Percentiles rank a stretch among this genome's conserved stretches.
Evolutionary conservation across 2,888 invertebrate genomes (phyloP).

Genomic region (Cantharis rustica): DNA sequence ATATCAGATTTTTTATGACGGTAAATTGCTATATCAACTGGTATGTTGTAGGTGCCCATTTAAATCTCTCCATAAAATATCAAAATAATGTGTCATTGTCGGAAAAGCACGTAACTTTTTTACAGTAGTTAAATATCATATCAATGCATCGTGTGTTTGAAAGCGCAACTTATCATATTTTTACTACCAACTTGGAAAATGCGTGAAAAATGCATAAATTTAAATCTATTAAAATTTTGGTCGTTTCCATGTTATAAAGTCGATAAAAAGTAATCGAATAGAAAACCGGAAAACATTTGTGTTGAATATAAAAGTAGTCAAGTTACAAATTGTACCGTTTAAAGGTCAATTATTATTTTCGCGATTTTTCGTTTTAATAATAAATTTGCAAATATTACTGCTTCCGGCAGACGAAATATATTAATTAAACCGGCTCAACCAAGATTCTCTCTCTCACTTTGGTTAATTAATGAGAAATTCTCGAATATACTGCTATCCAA

Average conservation of each 20-base stretch:
- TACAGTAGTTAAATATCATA: neutral
- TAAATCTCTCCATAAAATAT: constrained; percentile 4
- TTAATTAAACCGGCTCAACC: constrained; percentile 27
- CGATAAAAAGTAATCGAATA: neutral
- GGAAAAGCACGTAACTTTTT: constrained; percentile 17
- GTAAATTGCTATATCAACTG: constrained; percentile 11
- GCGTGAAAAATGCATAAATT: neutral
- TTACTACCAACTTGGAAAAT: neutral
- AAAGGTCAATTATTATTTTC: constrained; percentile 18
- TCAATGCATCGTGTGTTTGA: constrained; percentile 4
- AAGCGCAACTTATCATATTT: neutral
- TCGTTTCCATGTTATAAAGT: neutral
- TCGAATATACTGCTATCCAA: constrained; percentile 19
- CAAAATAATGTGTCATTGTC: constrained; percentile 4
- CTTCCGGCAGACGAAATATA: constrained; percentile 26
- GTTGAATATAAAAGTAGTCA: neutral
- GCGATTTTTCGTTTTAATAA: constrained; percentile 13
- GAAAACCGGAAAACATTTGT: neutral
- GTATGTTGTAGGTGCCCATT: neutral
- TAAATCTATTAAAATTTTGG: neutral
- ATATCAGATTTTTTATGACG: constrained; percentile 9
- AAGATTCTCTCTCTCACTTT: constrained; percentile 18
- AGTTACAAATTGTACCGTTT: constrained; percentile 10
- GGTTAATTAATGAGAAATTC: constrained; percentile 30
- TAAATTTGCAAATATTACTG: constrained; percentile 23